A percentile compares a stretch with the other conserved stretches of the same genome.
phyloP scores from a whole-genome alignment of 2,888 invertebrate species.

The Lomographa bimaculata region DNA sequence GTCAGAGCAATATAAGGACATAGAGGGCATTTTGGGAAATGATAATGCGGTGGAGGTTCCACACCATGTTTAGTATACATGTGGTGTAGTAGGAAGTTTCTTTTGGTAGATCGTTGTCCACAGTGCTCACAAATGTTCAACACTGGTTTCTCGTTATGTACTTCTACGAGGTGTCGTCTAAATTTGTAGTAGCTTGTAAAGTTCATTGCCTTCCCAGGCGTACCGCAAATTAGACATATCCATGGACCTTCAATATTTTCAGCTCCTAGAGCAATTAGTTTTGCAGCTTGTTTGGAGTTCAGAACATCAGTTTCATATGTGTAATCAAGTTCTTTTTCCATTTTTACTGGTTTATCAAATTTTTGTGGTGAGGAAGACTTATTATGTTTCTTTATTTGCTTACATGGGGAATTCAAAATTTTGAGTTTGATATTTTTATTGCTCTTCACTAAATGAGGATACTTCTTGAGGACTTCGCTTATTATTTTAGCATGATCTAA shows the following conservation, averaged over 20 bases:
- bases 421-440: slow-evolving; percentile 94
- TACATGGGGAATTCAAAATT: slow-evolving; percentile 86
- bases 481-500: slow-evolving; percentile 93
- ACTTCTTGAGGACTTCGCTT: slow-evolving; percentile 93
- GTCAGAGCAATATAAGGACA: slow-evolving; percentile 91
- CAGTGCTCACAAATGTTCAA: slow-evolving; percentile 92
- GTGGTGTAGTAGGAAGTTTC: slow-evolving; percentile 90
- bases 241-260: slow-evolving; percentile 89
- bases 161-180: slow-evolving; percentile 91
- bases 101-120: slow-evolving; percentile 89
- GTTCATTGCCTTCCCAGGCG: slow-evolving; percentile 86
- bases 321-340: slow-evolving; percentile 49
- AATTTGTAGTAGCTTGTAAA: slow-evolving; percentile 91
- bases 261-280: slow-evolving; percentile 83
- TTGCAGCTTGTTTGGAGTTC: slow-evolving; percentile 85
- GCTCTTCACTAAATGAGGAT: slow-evolving; percentile 93
- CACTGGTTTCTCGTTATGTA: slow-evolving; percentile 91
- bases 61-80: slow-evolving; percentile 91
- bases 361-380: slow-evolving; percentile 31
- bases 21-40: slow-evolving; percentile 90
- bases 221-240: slow-evolving; percentile 91
- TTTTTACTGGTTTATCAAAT: slow-evolving; percentile 44
- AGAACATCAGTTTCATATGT: slow-evolving; percentile 80
- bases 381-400: slow-evolving; percentile 44
- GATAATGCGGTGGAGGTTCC: slow-evolving; percentile 86